Evolutionary conservation across 2,888 invertebrate species (phyloP), one percentile per base, ranked within the genome.

Genomic region (Anagyrus pseudococci): DNA sequence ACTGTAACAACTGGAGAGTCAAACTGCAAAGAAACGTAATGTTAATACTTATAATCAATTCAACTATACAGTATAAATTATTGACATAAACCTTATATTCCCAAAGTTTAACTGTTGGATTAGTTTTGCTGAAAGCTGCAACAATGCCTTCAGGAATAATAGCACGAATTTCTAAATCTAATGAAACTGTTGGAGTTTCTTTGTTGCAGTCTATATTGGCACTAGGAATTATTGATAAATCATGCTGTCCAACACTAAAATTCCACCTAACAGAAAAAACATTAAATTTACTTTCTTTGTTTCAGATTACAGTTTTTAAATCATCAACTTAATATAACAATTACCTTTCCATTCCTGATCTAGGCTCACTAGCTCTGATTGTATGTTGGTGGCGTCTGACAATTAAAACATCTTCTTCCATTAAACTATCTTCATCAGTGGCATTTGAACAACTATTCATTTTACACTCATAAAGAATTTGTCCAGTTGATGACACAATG

Each of bases 201-300:
- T 70, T 60, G 40, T 73, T 80, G 62, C 89, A 89, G 64, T 85
- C 85, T 15, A 48, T 57, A 62, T 72, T 71, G 40, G 77, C 75
- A 48, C 82, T 80, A 59, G 82, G 81, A 59, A 85, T 74, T 73
- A 89, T 62, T 58, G 89, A 88, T 53, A 96, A 76, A 70, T 95
- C 91, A 79, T 96, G 94, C 70, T 92, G 90, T 0, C 92, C 95
- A 22, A 97, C 96, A 80, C 95, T 96, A 79, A 96, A 97, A 84
- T 97, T 97, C 97, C 97, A 97, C 76, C 95, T 85, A 70, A 69
- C 46, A n/a, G n/a, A n/a, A n/a, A n/a, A n/a, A n/a, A n/a, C n/a
- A n/a, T n/a, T n/a, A n/a, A n/a, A n/a, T n/a, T 43, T 4, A 55
- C 4, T 63, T 25, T 40, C 17, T 41, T 15, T 8, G 26, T 49